Percentiles rank a stretch among this genome's conserved stretches.
These are phyloP conservation scores for Drosophila emarginata DNA, from an alignment of 2,888 invertebrate genomes.

Conservation along the genomic window DNA sequence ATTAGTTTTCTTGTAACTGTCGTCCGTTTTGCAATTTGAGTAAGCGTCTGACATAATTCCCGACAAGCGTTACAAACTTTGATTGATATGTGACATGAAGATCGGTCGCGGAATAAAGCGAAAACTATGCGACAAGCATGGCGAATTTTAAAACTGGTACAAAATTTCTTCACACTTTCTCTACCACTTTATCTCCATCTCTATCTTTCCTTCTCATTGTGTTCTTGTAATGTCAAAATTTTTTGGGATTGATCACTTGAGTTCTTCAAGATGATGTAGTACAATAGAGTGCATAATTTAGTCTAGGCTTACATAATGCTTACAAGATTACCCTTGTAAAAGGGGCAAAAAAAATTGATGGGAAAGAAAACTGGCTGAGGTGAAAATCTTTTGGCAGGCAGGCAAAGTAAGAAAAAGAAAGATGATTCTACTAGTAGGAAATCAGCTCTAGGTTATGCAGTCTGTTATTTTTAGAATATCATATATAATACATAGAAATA, in stretches of 20 bases:
- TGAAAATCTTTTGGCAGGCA: not conserved
- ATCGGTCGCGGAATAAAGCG: constrained; percentile 57
- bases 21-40: constrained; percentile 78
- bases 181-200: constrained; percentile 1
- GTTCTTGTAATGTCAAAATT: constrained; percentile 62
- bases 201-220: constrained; percentile 3
- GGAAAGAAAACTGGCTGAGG: constrained; percentile 5
- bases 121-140: constrained; percentile 56
- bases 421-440: not conserved
- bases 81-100: constrained; percentile 75
- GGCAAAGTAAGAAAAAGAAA: not conserved
- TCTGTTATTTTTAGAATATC: no score
- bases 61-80: constrained; percentile 80
- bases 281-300: constrained; percentile 64
- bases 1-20: constrained; percentile 49
- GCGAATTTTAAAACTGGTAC: constrained; percentile 63
- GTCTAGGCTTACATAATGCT: constrained; percentile 53
- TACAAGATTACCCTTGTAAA: not conserved
- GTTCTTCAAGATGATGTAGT: constrained; percentile 58
- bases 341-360: not conserved
- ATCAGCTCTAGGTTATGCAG: not conserved
- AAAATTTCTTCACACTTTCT: constrained; percentile 6
- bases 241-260: constrained; percentile 69
- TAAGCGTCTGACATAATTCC: constrained; percentile 81
- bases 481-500: no score